Evolutionary conservation across 2,113 vertebrate genomes (phyloP), one percentile per base, ranked within the genome.

Genomic region (Datnioides undecimradiatus): DNA sequence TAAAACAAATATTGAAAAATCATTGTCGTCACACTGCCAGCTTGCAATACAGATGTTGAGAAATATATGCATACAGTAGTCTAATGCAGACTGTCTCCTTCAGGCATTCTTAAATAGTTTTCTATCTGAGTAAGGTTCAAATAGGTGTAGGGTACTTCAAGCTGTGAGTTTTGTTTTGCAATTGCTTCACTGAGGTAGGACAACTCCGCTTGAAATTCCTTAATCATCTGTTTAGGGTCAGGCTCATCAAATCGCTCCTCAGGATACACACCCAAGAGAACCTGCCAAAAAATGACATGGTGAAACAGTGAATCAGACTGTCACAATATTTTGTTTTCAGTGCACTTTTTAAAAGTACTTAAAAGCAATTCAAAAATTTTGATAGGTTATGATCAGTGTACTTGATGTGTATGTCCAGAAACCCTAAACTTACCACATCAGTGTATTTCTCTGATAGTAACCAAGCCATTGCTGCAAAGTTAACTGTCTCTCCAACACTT

Each of bases 81-180:
- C 17, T 19, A 21, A 21, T 46, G 45, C 45, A 46, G 17, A 8
- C 19, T 2, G 45, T 17, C 45, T 46, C 45, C 1, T 17, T 45
- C 43, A 45, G 43, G 19, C 40, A 4, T 45, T 45, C 41, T 79
- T 62, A 90, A 31, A 82, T 80, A 43, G 80, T 12, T 94, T 41
- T 92, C 88, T 6, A 90, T 83, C 5, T 46, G 1, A 5, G 12
- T 0, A 2, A 89, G 91, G 33, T 87, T 33, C 59, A 93, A 66
- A 34, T 92, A 93, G 21, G 14, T 57, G 80, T 93, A 90, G 4
- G 92, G 90, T 0, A 86, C 14, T 49, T 79, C 8, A 23, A 92
- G 87, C 33, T 62, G 2, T 3, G 60, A 25, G 55, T 93, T 94
- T 67, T 90, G 88, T 13, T 5, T 1, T 23, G 1, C 19, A 25